Evolutionary conservation across 1,140 invertebrate species (phyloP).

Genomic region (Brachionus paranguensis): DNA sequence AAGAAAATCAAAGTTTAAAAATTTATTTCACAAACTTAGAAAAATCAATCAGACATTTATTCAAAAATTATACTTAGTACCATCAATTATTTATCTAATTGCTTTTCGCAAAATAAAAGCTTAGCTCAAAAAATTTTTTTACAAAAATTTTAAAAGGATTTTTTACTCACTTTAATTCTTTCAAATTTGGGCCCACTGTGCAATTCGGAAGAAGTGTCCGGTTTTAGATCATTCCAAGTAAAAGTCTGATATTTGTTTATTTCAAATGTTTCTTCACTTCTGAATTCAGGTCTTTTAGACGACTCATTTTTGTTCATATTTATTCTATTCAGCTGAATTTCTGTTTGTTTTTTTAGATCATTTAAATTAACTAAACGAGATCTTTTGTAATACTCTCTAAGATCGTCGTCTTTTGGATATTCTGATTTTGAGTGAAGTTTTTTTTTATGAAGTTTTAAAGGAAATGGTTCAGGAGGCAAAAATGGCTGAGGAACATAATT

Average conservation of each 20-base stretch:
- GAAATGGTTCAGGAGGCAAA: neutral
- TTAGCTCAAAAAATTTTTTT: neutral
- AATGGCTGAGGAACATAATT: neutral
- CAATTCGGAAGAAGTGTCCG: conserved; percentile 46
- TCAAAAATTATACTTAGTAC: too few relatives aligned
- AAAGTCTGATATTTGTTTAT: neutral
- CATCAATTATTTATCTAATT: too few relatives aligned
- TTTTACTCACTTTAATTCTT: conserved; percentile 49
- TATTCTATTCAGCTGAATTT: neutral
- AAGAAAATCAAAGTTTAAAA: too few relatives aligned
- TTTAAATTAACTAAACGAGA: neutral
- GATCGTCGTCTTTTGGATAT: neutral
- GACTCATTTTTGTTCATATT: neutral
- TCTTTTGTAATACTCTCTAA: neutral
- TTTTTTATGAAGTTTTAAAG: neutral
- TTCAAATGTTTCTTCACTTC: neutral
- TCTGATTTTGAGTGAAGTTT: neutral
- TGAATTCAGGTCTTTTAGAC: neutral
- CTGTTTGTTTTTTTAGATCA: conserved; percentile 1
- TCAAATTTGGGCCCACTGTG: conserved; percentile 52
- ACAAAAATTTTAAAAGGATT: neutral
- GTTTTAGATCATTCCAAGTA: conserved; percentile 48
- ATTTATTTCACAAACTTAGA: too few relatives aligned
- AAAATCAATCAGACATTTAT: too few relatives aligned
- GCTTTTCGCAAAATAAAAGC: too few relatives aligned